Evolutionary conservation across 1,140 invertebrate species (phyloP), one percentile per base, ranked within the genome.

Genomic region (Bombyx mandarina): DNA sequence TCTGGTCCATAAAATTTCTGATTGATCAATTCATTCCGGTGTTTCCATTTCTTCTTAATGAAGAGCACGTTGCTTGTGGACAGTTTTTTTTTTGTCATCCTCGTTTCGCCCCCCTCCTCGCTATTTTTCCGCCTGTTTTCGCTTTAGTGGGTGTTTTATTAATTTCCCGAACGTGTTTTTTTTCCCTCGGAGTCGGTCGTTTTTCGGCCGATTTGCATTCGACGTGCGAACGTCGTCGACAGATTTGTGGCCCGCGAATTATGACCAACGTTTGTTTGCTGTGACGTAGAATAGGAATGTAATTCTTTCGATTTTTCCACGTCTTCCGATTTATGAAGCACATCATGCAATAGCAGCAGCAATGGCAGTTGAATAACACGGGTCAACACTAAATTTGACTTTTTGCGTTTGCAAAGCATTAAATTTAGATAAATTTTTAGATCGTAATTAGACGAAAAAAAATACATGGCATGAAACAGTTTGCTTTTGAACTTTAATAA

Each of bases 21-120:
- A 84, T 86, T 86, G 83, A 86, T 86, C 83, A 86, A 86, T 86
- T 84, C 83, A 82, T 86, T 75, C 71, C 77, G 72, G 69, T 77
- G 78, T 82, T 82, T 71, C 78, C 72, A 78, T 82, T 74, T 69
- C 74, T 65, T 59, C 66, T 69, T 86, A 86, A 86, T 86, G 80
- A 86, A 80, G 78, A 75, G 78, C 76, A 76, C 73, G 80, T 73
- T 75, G 68, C 68, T 73, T 60, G 67, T 71, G 69, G 75, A 73
- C 71, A 71, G 69, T 75, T 79, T 74, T 78, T 81, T 73, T 35
- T 66, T 52, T 52, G 58, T 71, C 69, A 62, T 75, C 61, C 66
- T 44, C 48, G 45, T 18, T 43, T 43, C 62, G 53, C 46, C 60
- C 72, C 72, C 67, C 75, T 58, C 66, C 72, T 50, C 70, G 64